phyloP scores from a whole-genome alignment of 2,888 invertebrate genomes.

The Arrhopalites spinosus region DNA sequence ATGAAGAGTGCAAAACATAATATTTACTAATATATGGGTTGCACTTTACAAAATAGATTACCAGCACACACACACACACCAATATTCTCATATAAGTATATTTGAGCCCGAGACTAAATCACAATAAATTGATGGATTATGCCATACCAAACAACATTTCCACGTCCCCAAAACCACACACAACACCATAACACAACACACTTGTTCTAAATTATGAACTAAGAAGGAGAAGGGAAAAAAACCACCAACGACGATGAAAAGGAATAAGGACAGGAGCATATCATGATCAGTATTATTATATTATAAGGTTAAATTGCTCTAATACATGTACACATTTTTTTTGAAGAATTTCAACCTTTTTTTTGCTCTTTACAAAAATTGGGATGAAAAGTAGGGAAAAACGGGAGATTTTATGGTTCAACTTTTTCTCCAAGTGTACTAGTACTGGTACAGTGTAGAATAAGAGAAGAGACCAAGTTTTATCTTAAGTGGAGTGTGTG shows the following conservation, averaged over 20 bases:
- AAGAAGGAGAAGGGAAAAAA: no score
- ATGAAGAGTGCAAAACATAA: no score
- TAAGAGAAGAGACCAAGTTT: no score
- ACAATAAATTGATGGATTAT: conserved; percentile 18
- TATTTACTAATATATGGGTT: no score
- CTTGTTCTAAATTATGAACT: background rate
- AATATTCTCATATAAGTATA: no score
- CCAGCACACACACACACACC: background rate
- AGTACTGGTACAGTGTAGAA: no score
- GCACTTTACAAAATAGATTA: background rate
- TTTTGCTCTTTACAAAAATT: conserved; percentile 14
- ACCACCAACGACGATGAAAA: background rate
- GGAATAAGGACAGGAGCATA: background rate
- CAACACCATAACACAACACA: background rate
- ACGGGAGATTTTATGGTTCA: no score
- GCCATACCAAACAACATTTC: background rate
- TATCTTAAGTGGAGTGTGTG: no score
- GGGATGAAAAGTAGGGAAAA: no score
- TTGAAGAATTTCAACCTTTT: background rate
- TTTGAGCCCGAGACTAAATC: background rate
- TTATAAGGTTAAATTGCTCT: no score
- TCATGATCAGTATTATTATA: background rate
- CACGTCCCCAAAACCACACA: background rate
- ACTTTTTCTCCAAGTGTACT: background rate
- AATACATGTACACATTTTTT: background rate